Evolutionary conservation across 2,888 invertebrate genomes (phyloP), one percentile per base, ranked within the genome.

Genomic region (Carterocephalus palaemon): DNA sequence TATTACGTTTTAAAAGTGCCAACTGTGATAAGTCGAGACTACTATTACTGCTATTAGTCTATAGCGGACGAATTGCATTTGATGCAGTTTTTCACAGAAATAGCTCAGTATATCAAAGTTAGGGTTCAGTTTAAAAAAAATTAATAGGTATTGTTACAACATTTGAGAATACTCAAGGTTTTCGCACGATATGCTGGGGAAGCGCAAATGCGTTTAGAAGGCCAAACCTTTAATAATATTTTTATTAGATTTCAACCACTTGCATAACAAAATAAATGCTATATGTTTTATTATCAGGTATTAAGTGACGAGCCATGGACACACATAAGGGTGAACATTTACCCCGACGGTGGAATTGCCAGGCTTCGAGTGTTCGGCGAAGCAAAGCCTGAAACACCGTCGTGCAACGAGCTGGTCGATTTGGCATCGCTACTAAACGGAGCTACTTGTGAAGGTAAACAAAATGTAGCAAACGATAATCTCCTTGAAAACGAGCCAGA

Each of bases 291-390:
- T 43, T 54, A 48, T 5, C 49, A 85, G 78, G 80, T 89, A 1
- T 55, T 84, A 0, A 85, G 79, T 41, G 82, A 85, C 31, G 83
- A 88, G 37, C 67, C 76, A 0, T 90, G 83, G 76, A 90, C 90
- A 0, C 90, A 91, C 54, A 68, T 91, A 3, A 77, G 91, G 2
- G 69, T 91, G 3, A 91, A 91, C 57, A 88, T 91, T 7, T 90
- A 77, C 59, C 91, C 91, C 0, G 91, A 91, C 54, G 91, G 91
- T 8, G 91, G 91, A 1, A 88, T 91, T 2, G 90, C 91, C 0
- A 75, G 91, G 24, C 70, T 91, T 0, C 70, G 89, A 22, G 88
- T 90, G 1, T 91, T 78, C 50, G 91, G 91, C 0, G 80, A 88
- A 52, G 88, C 88, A 0, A 71, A 64, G 31, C 80, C 87, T 1